A percentile compares a stretch with the other conserved stretches of the same genome.
Conservation (phyloP, 2,888 invertebrate species). For the Parascotia fuliginaria region DNA sequence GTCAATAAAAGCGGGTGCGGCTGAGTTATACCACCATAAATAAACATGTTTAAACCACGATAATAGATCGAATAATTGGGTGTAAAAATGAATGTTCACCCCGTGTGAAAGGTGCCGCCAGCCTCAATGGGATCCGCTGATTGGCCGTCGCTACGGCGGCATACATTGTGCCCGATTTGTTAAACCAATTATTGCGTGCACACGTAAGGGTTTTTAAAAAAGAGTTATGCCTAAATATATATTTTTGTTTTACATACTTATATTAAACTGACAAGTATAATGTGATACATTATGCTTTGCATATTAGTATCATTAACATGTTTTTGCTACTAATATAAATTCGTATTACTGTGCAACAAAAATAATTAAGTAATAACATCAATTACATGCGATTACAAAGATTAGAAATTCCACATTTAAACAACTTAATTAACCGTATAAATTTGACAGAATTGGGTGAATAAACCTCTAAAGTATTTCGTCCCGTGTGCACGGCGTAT, state of each 20-base stretch:
- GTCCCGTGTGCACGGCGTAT: constrained; percentile 61
- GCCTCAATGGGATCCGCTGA: constrained; percentile 43
- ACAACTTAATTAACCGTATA: constrained; percentile 54
- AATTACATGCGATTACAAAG: constrained; percentile 39
- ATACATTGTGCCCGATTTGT: constrained; percentile 58
- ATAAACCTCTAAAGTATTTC: constrained; percentile 73
- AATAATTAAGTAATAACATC: constrained; percentile 39
- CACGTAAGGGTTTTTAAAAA: constrained; percentile 26
- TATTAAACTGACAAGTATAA: not conserved
- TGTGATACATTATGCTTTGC: not conserved
- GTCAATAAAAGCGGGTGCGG: constrained; percentile 73
- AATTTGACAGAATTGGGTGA: constrained; percentile 65
- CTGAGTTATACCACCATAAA: constrained; percentile 70
- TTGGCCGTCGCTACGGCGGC: constrained; percentile 52
- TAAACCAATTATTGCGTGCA: constrained; percentile 38
- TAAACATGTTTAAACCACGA: constrained; percentile 73
- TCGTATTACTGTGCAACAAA: constrained; percentile 8
- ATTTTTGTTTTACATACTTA: not conserved
- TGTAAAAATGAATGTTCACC: constrained; percentile 63
- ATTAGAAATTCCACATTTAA: constrained; percentile 41
- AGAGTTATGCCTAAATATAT: constrained; percentile 4
- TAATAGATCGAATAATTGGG: constrained; percentile 79
- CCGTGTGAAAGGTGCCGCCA: constrained; percentile 52
- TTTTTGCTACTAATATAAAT: constrained; percentile 16
- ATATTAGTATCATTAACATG: constrained; percentile 11